Evolutionary conservation across 2,113 vertebrate species (phyloP), one percentile per base, ranked within the genome.

Genomic region (Piaya cayana): DNA sequence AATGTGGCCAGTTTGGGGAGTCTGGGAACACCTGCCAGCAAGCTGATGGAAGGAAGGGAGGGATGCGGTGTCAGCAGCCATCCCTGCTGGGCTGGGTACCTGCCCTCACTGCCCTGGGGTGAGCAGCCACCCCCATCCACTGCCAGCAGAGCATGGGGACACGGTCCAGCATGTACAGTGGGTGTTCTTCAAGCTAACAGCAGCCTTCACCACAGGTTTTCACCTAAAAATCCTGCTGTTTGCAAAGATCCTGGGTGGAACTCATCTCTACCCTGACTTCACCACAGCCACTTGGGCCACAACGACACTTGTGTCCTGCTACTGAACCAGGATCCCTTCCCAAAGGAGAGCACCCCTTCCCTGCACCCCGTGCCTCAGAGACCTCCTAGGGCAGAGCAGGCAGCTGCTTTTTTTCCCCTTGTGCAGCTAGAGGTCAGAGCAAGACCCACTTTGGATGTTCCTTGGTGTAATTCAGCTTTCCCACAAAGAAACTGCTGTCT

Each of bases 361-460:
- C 29, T 34, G 2, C 7, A 30, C 17, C 22, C 45, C 30, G 2
- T 8, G 32, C 17, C 22, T 37, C 52, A 20, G 23, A 16, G 52
- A 32, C 12, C 56, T n/a, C 14, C 21, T 18, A 12, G 68, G 30
- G 23, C 34, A 64, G 52, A 32, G 12, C 65, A 20, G 53, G 26
- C 45, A 9, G 11, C 62, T 9, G 4, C 74, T 34, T 37, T 5
- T 34, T 29, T 6, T 15, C 25, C 39, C 53, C 20, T 3, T 1
- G 6, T 32, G 37, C 10, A 26, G 43, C 8, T 1, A 4, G 18
- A 25, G 5, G 6, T 7, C 49, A 16, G 16, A 58, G 3, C 0
- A 25, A 75, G 22, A 4, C 63, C 16, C 27, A 4, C 22, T 5
- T 2, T 1, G 52, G 58, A 2, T 0, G 0, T 13, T 19, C 27